Percentiles rank a stretch among this genome's conserved stretches.
Evolutionary conservation across 1,140 invertebrate species (phyloP).

Genomic region (Stratiolaelaps scimitus): DNA sequence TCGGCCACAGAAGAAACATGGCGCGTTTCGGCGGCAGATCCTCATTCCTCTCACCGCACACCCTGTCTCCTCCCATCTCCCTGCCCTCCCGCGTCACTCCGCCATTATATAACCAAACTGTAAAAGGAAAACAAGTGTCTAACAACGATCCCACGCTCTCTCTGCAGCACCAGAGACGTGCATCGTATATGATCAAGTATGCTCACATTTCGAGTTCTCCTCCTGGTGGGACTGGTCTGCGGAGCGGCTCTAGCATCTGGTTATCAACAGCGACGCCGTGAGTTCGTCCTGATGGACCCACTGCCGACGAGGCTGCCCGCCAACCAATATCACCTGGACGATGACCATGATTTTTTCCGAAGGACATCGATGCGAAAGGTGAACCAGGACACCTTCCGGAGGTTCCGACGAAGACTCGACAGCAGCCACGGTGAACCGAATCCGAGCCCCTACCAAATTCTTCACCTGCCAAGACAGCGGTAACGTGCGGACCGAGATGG

Average conservation of each 20-base stretch:
- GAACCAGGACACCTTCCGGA: constrained; percentile 3
- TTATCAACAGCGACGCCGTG: background rate
- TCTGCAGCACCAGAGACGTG: too few relatives aligned
- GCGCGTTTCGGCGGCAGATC: too few relatives aligned
- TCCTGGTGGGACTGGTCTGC: background rate
- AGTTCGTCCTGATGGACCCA: constrained; percentile 3
- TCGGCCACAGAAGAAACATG: too few relatives aligned
- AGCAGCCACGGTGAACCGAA: constrained; percentile 3
- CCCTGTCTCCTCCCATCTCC: too few relatives aligned
- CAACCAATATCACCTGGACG: background rate
- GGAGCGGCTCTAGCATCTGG: background rate
- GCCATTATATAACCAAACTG: too few relatives aligned
- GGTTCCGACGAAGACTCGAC: constrained; percentile 13
- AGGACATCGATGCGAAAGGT: constrained; percentile 20
- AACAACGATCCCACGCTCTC: too few relatives aligned
- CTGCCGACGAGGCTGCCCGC: background rate
- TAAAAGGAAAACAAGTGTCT: too few relatives aligned
- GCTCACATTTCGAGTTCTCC: constrained; percentile 18
- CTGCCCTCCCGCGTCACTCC: too few relatives aligned
- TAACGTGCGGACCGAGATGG: too few relatives aligned
- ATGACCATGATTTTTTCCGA: constrained; percentile 22
- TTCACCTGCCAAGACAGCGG: background rate
- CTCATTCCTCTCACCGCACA: too few relatives aligned
- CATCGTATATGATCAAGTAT: background rate
- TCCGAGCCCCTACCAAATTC: background rate